Evolutionary conservation across 2,113 vertebrate genomes (phyloP).

Genomic region (Menura novaehollandiae): DNA sequence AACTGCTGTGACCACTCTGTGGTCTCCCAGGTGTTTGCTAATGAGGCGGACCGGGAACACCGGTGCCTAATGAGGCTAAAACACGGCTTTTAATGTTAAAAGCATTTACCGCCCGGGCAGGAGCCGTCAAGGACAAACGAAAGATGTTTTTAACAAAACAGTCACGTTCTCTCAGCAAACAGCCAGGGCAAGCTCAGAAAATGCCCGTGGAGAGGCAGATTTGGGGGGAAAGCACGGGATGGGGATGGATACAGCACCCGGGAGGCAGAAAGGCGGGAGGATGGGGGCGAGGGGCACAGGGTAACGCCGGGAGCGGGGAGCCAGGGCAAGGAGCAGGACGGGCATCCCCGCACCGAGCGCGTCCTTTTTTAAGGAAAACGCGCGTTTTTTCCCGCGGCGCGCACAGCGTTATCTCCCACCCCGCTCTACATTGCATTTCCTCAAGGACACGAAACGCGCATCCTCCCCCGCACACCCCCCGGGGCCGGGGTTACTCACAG

Average conservation of each 20-base stretch:
- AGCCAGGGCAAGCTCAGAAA: accelerated
- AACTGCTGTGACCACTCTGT: accelerated
- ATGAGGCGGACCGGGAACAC: neutral
- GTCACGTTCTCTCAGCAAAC: neutral
- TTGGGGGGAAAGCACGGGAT: neutral
- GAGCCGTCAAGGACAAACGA: neutral
- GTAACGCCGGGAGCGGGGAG: neutral
- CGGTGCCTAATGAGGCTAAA: neutral
- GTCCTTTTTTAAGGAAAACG: too few relatives aligned
- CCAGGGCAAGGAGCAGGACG: neutral
- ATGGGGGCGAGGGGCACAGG: neutral
- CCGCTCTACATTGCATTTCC: accelerated
- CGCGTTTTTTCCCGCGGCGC: neutral
- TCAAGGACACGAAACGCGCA: accelerated
- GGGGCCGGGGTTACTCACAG: slow-evolving; percentile 62
- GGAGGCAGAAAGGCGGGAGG: accelerated
- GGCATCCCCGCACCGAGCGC: neutral
- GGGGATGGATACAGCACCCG: neutral
- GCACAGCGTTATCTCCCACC: neutral
- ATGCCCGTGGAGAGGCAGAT: accelerated
- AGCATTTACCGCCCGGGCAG: neutral
- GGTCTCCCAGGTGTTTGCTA: neutral
- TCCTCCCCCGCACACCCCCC: neutral
- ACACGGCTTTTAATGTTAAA: accelerated
- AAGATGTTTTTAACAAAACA: neutral